These are phyloP conservation scores for Hypothenemus hampei DNA, from an alignment of 1,140 invertebrate genomes.

Conservation along the genomic window DNA sequence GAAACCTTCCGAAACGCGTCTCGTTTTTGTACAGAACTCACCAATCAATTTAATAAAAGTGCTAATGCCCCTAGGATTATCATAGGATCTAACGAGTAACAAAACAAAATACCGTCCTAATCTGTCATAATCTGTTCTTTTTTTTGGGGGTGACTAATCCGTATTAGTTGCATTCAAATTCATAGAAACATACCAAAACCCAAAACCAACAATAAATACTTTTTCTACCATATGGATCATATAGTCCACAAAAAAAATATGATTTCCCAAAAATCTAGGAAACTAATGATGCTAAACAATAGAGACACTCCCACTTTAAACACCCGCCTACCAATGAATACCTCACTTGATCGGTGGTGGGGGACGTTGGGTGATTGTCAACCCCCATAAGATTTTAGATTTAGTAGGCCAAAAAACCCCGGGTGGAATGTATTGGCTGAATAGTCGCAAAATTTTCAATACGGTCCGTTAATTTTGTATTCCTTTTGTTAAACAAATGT, in stretches of 20 bases:
- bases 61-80: slow-evolving; percentile 13
- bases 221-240: background rate
- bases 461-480: too few species aligned
- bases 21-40: background rate
- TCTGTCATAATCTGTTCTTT: slow-evolving; percentile 25
- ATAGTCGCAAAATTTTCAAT: background rate
- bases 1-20: too few species aligned
- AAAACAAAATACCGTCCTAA: slow-evolving; percentile 13
- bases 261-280: background rate
- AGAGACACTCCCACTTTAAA: slow-evolving; percentile 17
- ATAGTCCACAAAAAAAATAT: background rate
- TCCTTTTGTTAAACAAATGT: too few species aligned
- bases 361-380: slow-evolving; percentile 26
- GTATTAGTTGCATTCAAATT: slow-evolving; percentile 5
- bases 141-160: slow-evolving; percentile 19
- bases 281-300: background rate
- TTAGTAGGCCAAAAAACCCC: slow-evolving; percentile 12
- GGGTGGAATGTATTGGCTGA: background rate
- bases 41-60: slow-evolving; percentile 24
- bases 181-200: background rate
- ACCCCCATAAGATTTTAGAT: slow-evolving; percentile 14
- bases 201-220: background rate
- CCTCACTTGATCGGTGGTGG: slow-evolving; percentile 23
- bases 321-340: slow-evolving; percentile 25
- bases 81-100: slow-evolving; percentile 5